Evolutionary conservation across 2,113 vertebrate species (phyloP).

Genomic region (Egretta garzetta): DNA sequence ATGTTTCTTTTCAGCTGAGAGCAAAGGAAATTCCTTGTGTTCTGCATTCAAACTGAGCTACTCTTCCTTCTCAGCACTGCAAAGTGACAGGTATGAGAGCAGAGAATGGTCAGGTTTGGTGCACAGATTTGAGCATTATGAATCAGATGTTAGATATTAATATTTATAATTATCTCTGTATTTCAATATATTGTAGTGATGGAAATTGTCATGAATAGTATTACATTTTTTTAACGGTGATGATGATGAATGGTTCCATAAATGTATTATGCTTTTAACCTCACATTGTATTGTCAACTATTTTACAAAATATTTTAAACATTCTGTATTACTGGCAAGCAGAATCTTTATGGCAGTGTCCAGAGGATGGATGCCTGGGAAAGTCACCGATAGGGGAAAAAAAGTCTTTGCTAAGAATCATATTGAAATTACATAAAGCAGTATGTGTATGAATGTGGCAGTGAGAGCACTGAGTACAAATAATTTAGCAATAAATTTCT

Average conservation of each 20-base stretch:
- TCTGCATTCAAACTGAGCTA: not conserved
- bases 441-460: not conserved
- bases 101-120: not conserved
- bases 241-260: not conserved
- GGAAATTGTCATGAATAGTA: not conserved
- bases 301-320: not conserved
- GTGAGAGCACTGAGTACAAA: not conserved
- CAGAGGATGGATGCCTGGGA: not conserved
- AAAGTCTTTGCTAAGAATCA: not conserved
- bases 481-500: slow-evolving; percentile 6
- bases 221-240: not conserved
- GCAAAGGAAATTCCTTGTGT: not conserved
- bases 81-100: not conserved
- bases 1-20: not conserved
- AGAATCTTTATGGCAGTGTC: not conserved
- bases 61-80: not conserved
- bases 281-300: not conserved
- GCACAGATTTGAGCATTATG: not conserved
- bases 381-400: not conserved
- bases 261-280: not conserved
- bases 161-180: not conserved
- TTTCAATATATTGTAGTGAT: not conserved
- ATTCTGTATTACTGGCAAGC: not conserved
- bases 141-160: not conserved
- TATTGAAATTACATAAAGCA: not conserved